A percentile compares a stretch with the other conserved stretches of the same genome.
phyloP scores from a whole-genome alignment of 2,113 vertebrate genomes.

The Tupaia tana region DNA sequence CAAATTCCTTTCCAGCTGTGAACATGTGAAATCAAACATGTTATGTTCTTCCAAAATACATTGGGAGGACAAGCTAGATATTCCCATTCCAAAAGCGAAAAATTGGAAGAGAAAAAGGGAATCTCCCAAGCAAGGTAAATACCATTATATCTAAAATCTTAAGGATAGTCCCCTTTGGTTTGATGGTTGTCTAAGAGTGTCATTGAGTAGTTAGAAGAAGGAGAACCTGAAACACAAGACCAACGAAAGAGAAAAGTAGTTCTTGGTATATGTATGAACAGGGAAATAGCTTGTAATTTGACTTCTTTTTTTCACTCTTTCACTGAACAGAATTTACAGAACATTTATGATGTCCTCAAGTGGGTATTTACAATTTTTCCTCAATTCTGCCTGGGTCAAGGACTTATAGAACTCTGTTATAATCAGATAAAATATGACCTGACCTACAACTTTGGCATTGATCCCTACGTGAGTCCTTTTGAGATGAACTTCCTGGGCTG shows the following conservation, averaged over 20 bases:
- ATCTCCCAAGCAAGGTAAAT: background rate
- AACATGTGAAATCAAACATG: background rate
- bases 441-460: slow-evolving; percentile 82
- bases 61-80: rapidly evolving
- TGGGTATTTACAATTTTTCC: slow-evolving; percentile 87
- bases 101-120: background rate
- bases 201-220: background rate
- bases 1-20: background rate
- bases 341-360: slow-evolving; percentile 82
- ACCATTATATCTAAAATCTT: background rate
- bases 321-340: slow-evolving; percentile 83
- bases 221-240: background rate
- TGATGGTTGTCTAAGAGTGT: background rate
- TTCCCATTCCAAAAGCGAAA: background rate
- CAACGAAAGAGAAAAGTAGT: background rate
- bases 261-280: background rate
- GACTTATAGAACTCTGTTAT: slow-evolving; percentile 87
- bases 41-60: background rate
- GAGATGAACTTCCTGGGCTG: slow-evolving; percentile 86
- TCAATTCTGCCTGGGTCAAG: slow-evolving; percentile 88
- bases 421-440: slow-evolving; percentile 87
- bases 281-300: background rate
- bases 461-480: slow-evolving; percentile 86
- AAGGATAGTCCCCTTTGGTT: background rate
- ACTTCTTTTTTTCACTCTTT: background rate